phyloP scores from a whole-genome alignment of 2,113 vertebrate genomes.

The Microcebus tavaratra region DNA sequence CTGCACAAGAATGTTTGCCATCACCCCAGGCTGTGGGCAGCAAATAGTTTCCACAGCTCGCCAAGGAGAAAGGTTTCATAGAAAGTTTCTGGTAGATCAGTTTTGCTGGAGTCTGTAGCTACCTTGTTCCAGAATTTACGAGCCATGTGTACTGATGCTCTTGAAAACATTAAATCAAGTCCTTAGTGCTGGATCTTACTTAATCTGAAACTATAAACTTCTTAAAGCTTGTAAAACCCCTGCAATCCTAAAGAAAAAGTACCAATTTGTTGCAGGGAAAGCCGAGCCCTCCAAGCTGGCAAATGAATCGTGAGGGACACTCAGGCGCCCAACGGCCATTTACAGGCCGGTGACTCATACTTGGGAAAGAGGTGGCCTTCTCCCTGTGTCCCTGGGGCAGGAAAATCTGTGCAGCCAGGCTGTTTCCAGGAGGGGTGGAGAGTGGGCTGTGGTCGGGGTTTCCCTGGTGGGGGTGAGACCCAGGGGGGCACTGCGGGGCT shows the following conservation, averaged over 20 bases:
- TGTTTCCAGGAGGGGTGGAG: not conserved
- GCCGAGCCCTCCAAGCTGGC: not conserved
- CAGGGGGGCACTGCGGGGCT: too few species aligned
- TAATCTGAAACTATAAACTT: constrained; percentile 32
- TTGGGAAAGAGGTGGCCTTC: not conserved
- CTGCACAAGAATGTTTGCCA: constrained; percentile 93
- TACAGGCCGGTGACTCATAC: not conserved
- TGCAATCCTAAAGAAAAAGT: not conserved
- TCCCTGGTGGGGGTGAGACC: not conserved
- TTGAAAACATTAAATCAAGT: not conserved
- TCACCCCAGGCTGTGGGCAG: constrained; percentile 91
- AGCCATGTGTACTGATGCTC: constrained; percentile 1
- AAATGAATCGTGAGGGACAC: not conserved
- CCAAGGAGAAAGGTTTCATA: constrained; percentile 84
- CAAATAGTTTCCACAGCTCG: constrained; percentile 89
- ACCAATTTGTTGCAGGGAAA: not conserved
- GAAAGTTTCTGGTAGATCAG: constrained; percentile 86
- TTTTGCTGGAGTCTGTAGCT: constrained; percentile 79
- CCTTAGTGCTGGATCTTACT: not conserved
- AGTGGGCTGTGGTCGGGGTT: not conserved
- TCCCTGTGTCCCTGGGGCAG: not conserved
- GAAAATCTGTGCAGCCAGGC: not conserved
- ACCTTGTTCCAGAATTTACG: constrained; percentile 71
- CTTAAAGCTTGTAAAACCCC: not conserved
- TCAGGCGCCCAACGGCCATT: constrained; percentile 18